These are phyloP conservation scores for Esox niger DNA, from an alignment of 2,113 vertebrate genomes.

Conservation along the genomic window DNA sequence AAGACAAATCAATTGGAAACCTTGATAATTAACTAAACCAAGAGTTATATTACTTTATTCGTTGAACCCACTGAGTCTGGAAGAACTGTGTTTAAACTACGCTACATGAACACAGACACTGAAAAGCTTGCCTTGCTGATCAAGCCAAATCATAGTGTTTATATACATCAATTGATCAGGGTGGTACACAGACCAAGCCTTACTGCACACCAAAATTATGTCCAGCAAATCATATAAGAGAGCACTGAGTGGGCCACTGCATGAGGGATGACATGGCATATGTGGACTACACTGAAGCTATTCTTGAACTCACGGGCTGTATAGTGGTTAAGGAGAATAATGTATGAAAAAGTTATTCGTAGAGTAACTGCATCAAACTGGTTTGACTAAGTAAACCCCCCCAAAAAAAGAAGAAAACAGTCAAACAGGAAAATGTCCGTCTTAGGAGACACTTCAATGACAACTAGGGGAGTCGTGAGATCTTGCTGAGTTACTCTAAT, in stretches of 20 bases:
- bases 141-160: slow-evolving; percentile 6
- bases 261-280: too few relatives aligned
- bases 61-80: slow-evolving; percentile 17
- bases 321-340: too few relatives aligned
- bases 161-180: slow-evolving; percentile 16
- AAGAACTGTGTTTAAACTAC: slow-evolving; percentile 30
- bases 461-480: slow-evolving; percentile 10
- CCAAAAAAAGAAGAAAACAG: neutral
- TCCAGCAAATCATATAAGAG: slow-evolving; percentile 21
- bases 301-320: too few relatives aligned
- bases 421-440: too few relatives aligned
- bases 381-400: slow-evolving; percentile 43
- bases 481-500: slow-evolving; percentile 23
- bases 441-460: too few relatives aligned
- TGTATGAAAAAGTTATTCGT: slow-evolving; percentile 24
- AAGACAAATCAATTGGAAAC: neutral
- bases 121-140: neutral
- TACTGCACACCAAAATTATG: neutral
- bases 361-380: slow-evolving; percentile 18
- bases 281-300: too few relatives aligned
- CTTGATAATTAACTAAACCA: neutral
- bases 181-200: neutral
- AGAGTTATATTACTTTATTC: neutral
- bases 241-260: too few relatives aligned
- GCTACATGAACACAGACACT: slow-evolving; percentile 21